These are phyloP conservation scores for Pseudochromis fuscus DNA, from an alignment of 2,797 vertebrate genomes.

Conservation along the genomic window DNA sequence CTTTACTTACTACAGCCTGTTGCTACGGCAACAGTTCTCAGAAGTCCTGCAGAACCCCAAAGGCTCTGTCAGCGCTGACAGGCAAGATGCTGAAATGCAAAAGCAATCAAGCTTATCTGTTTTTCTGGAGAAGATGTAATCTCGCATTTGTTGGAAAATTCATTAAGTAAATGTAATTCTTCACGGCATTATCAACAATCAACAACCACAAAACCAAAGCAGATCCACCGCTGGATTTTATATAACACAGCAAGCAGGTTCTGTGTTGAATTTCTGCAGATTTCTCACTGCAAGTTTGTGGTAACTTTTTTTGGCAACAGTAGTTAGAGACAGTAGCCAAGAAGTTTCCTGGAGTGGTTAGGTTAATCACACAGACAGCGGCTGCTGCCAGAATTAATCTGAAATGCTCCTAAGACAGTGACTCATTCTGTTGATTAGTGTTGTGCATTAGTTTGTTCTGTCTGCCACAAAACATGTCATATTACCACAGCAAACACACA, in stretches of 20 bases:
- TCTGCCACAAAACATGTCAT: constrained; percentile 42
- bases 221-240: constrained; percentile 22
- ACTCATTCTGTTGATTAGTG: constrained; percentile 65
- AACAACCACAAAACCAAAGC: constrained; percentile 12
- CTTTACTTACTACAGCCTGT: constrained; percentile 64
- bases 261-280: constrained; percentile 27
- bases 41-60: constrained; percentile 54
- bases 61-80: constrained; percentile 57
- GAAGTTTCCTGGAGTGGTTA: constrained; percentile 53
- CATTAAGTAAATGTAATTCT: constrained; percentile 54
- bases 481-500: constrained; percentile 37
- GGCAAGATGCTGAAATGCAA: constrained; percentile 62
- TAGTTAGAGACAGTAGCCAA: constrained; percentile 51
- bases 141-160: constrained; percentile 55
- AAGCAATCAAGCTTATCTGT: constrained; percentile 72
- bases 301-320: constrained; percentile 57
- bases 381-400: constrained; percentile 64
- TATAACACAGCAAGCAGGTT: background rate
- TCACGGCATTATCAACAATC: constrained; percentile 32
- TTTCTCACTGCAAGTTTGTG: constrained; percentile 38
- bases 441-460: constrained; percentile 46
- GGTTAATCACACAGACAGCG: constrained; percentile 65
- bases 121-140: constrained; percentile 37
- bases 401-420: constrained; percentile 58
- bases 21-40: constrained; percentile 76